Base-by-base conservation (phyloP, 2,888 invertebrate genomes). In the Agrypnus murinus region DNA sequence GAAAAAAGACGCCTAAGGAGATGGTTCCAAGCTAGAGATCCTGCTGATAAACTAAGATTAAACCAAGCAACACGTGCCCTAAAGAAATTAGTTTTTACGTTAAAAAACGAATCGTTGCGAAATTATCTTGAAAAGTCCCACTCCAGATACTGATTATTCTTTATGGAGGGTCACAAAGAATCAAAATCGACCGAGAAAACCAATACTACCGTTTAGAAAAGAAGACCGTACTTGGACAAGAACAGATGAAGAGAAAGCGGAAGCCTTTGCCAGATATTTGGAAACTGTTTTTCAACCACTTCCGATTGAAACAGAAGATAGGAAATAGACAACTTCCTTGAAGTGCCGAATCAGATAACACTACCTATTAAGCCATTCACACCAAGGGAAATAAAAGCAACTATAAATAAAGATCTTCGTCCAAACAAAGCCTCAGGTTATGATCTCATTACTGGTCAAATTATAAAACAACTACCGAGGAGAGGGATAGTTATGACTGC, bases 141-240 rank as follows among this genome's bases (percentile, higher is more conserved):
- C 10, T 57, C 0, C 32, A 3, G 40, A 46, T 15, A 48, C 32
- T 10, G 66, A 77, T 10, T 77, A 77, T 55, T 78, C 75, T 0
- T 57, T 78, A 9, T 78, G 75, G 74, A 77, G 75, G 50, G 73
- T 68, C 2, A 74, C 75, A 0, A n/a, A n/a, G n/a, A n/a, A n/a
- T n/a, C n/a, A n/a, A 76, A 63, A 77, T 45, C 45, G 59, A 12
- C 74, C 72, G 7, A 45, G 60, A 57, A 50, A 63, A 19, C 53
- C 25, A 32, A 46, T 53, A 31, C 67, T 73, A 9, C 74, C 76
- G 0, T 73, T 79, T 1, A 38, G 64, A 15, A 58, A 38, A 14
- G 38, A 40, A 10, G 66, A 74, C 32, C 68, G 69, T 1, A 71
- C 10, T n/a, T 78, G 74, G 77, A 75, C 75, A n/a, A 65, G 57